phyloP scores from a whole-genome alignment of 92 coral and sea anemone genomes.

The Heliopora coerulea region DNA sequence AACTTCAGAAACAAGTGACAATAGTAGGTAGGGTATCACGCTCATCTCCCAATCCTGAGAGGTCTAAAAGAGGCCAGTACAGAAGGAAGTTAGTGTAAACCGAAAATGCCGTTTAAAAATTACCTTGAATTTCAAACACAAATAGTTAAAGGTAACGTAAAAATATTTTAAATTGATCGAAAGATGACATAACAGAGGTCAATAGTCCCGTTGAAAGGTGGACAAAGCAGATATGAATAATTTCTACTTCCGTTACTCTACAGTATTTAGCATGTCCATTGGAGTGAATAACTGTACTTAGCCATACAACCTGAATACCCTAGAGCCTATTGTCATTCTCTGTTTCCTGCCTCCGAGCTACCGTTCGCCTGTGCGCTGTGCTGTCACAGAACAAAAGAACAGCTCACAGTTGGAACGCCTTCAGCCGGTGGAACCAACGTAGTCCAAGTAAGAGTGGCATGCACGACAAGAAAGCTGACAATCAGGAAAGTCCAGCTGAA shows the following conservation, averaged over 20 bases:
- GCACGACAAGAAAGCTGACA: neutral
- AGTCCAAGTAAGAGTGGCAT: constrained; percentile 2
- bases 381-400: neutral
- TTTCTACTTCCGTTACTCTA: too few species aligned
- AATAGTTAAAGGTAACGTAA: neutral
- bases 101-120: neutral
- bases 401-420: constrained; percentile 11
- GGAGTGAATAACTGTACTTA: too few species aligned
- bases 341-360: neutral
- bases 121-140: neutral
- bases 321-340: neutral
- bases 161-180: neutral
- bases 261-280: too few species aligned
- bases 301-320: too few species aligned
- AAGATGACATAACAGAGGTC: neutral
- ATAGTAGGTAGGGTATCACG: too few species aligned
- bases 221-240: too few species aligned
- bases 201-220: neutral
- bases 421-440: neutral
- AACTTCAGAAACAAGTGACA: too few species aligned
- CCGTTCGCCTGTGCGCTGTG: constrained; percentile 2
- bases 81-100: too few species aligned
- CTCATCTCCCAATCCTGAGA: too few species aligned
- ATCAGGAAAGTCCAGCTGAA: constrained; percentile 10
- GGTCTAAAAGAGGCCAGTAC: too few species aligned